These are phyloP conservation scores for Cosmia trapezina DNA, from an alignment of 2,888 invertebrate species.

Conservation along the genomic window DNA sequence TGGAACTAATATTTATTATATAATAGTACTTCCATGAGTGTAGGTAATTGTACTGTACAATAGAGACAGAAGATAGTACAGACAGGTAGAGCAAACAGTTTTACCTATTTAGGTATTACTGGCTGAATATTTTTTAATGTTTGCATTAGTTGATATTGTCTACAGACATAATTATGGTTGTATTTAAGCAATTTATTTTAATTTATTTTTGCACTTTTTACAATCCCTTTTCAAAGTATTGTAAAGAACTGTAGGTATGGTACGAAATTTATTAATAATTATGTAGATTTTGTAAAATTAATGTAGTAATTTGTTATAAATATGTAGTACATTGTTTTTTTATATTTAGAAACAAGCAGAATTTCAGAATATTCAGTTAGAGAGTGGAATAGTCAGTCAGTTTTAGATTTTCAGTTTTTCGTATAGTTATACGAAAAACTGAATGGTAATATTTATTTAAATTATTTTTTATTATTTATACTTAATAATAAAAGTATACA, in stretches of 20 bases:
- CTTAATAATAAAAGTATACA: not conserved
- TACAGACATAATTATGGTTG: not conserved
- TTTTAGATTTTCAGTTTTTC: too few relatives aligned
- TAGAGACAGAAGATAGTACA: not conserved
- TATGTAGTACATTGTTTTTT: not conserved
- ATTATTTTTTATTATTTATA: not conserved
- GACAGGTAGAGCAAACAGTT: constrained; percentile 10
- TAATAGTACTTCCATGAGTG: too few relatives aligned
- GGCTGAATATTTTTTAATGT: constrained; percentile 11
- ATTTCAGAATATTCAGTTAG: not conserved
- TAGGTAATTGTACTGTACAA: not conserved
- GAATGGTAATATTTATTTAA: not conserved
- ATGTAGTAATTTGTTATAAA: not conserved
- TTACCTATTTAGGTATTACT: constrained; percentile 10
- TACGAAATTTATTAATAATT: not conserved
- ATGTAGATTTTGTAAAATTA: not conserved
- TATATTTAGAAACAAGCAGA: not conserved
- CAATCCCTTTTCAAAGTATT: not conserved
- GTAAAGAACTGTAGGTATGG: not conserved
- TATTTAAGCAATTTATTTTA: not conserved
- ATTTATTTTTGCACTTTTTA: not conserved
- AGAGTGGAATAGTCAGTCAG: too few relatives aligned
- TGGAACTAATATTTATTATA: too few relatives aligned
- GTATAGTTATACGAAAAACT: not conserved
- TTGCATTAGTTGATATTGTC: constrained; percentile 11